Base-by-base conservation (phyloP, 2,888 invertebrate genomes). In the Rhyacophila evoluta region DNA sequence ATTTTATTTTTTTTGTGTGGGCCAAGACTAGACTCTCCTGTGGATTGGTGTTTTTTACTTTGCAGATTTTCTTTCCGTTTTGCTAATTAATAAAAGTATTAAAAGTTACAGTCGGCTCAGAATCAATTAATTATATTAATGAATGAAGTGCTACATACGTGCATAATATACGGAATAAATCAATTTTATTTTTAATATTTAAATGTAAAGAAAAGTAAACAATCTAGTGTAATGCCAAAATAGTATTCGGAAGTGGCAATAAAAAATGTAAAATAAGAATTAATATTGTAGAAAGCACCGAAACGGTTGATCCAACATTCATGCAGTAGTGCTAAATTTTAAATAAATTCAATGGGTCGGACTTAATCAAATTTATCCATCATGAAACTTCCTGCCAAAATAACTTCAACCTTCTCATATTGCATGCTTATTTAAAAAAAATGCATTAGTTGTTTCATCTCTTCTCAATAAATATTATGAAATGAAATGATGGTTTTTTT, bases 161-260 rank as follows among this genome's bases (percentile, higher is more conserved):
- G 55, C 55, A 25, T 55, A 55, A 15, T 55, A 55, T 55, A 55
- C 19, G 55, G 19, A 55, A 55, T 55, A 55, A 55, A 55, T 19
- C 55, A 55, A 55, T 55, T 55, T 55, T 55, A 55, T 55, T 55
- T 55, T 55, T 55, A 55, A 55, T 55, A 55, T 55, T 55, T 55
- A 55, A 55, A 55, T 55, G 10, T 55, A 55, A 55, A 55, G 25
- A 55, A 55, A 55, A 25, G 1, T 55, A 25, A 55, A 55, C 25
- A 19, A 55, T 55, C 55, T 55, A 55, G 55, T 55, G 55, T 55
- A 55, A 55, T 55, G 55, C 55, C 55, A 55, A 55, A 55, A 55
- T 55, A 55, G 55, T 55, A 55, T 55, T 55, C 55, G 10, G 55
- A 55, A 25, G 8, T 25, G 55, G 55, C 55, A 55, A 55, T 55